These are phyloP conservation scores for Halichoeres trimaculatus DNA, from an alignment of 2,113 vertebrate species.

Conservation along the genomic window DNA sequence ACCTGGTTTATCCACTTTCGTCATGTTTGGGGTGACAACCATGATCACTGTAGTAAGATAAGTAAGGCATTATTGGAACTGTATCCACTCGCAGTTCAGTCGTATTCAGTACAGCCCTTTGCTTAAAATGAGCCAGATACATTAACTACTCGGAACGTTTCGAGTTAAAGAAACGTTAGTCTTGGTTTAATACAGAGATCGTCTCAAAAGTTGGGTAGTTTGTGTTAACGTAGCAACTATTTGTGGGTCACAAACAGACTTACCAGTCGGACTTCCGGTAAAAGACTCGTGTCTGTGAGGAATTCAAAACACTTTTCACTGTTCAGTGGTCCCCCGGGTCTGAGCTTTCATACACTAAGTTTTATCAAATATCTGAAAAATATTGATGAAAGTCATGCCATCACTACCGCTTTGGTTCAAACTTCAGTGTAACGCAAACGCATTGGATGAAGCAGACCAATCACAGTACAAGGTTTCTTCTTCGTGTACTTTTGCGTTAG, in stretches of 20 bases:
- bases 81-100: too few species aligned
- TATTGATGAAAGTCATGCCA: neutral
- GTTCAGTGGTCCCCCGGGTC: neutral
- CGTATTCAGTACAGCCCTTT: too few species aligned
- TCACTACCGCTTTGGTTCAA: slow-evolving; percentile 41
- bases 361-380: neutral
- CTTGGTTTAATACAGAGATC: neutral
- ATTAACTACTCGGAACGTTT: too few species aligned
- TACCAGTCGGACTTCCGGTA: slow-evolving; percentile 6
- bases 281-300: neutral
- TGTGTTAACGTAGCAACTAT: neutral
- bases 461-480: slow-evolving; percentile 33
- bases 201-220: neutral
- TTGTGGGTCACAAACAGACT: neutral
- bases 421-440: neutral
- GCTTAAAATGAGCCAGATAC: too few species aligned
- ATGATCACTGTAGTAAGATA: too few species aligned
- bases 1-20: too few species aligned
- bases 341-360: neutral
- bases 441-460: slow-evolving; percentile 57
- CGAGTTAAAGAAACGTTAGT: too few species aligned
- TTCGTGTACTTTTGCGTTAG: slow-evolving; percentile 1
- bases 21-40: too few species aligned
- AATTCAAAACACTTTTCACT: neutral
- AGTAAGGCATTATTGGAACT: too few species aligned